Evolutionary conservation across 2,113 vertebrate genomes (phyloP).

Genomic region (Petaurus breviceps): DNA sequence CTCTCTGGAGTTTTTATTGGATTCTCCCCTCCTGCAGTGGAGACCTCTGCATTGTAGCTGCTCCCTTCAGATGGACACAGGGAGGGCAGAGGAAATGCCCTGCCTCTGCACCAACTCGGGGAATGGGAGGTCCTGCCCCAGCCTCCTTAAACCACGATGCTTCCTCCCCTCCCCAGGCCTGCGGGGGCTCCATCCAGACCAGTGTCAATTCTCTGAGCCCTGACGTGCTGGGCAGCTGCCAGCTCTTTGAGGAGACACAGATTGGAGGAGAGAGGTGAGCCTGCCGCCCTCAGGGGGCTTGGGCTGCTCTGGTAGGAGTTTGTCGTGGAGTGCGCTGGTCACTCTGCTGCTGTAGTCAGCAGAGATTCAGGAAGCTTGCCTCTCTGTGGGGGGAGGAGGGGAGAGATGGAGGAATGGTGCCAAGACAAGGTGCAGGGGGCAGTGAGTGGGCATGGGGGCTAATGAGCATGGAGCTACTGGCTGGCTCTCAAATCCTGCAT

Average conservation of each 20-base stretch:
- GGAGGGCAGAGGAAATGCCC: no score
- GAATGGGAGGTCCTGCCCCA: neutral
- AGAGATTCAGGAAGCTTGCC: fast-evolving
- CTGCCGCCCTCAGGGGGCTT: fast-evolving
- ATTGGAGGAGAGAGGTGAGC: conserved; percentile 95
- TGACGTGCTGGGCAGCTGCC: conserved; percentile 94
- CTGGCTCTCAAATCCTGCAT: neutral
- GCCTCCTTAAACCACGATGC: fast-evolving
- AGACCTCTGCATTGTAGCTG: neutral
- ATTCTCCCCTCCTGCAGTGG: no score
- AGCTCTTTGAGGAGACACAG: conserved; percentile 95
- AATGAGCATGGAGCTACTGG: neutral
- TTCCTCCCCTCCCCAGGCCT: conserved; percentile 85
- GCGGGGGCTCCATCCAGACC: conserved; percentile 98
- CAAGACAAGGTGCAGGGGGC: neutral
- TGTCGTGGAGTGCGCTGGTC: neutral
- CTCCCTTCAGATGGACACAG: neutral
- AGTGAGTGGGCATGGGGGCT: neutral
- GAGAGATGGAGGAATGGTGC: neutral
- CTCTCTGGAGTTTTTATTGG: neutral
- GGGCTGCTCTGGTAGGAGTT: neutral
- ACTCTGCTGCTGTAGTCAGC: neutral
- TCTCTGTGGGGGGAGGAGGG: neutral
- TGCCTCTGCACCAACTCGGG: neutral
- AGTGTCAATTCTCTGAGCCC: conserved; percentile 89